Evolutionary conservation across 2,113 vertebrate genomes (phyloP), one percentile per base, ranked within the genome.

Genomic region (Ivindomyrus marchei): DNA sequence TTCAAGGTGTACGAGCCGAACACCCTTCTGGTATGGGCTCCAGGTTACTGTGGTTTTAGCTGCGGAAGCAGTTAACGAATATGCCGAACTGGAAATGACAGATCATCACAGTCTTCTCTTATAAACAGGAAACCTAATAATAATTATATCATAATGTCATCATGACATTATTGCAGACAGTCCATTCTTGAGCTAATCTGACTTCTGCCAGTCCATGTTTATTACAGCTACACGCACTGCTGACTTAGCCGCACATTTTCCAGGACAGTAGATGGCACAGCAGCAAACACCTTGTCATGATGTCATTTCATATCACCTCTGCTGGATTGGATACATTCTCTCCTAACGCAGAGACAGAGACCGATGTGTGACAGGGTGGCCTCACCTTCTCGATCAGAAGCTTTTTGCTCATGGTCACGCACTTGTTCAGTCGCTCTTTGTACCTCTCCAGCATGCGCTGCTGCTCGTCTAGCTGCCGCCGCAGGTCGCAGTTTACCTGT

Each of bases 351-450:
- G 80, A 45, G 80, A 46, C 84, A 49, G 85, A 17, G 39, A 24
- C 83, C 5, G 47, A 15, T 86, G 24, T 15, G 77, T 2, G 36
- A 45, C 77, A 47, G 6, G 39, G 10, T 8, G 46, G 47, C 4
- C 95, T 92, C 84, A 99, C 98, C 97, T 99, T 99, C 94, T 99
- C 98, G 92, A 99, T 96, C n/a, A 99, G 97, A 58, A 99, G 97
- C 93, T 98, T 98, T 95, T 99, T 98, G 95, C 98, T 99, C 97
- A 99, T 98, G 0, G 97, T 98, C 92, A 98, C 97, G 94, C 98
- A 99, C 95, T 98, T 97, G 94, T 98, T 98, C 92, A 99, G 97
- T 90, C 97, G 95, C 93, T 99, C 98, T 92, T 99, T 99, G 94
- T 97, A 98, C 92, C 97, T 97, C 93, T 99, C 98, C 94, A 99